Conservation (phyloP, 2,113 vertebrate genomes). For the Catharus bicknelli region DNA sequence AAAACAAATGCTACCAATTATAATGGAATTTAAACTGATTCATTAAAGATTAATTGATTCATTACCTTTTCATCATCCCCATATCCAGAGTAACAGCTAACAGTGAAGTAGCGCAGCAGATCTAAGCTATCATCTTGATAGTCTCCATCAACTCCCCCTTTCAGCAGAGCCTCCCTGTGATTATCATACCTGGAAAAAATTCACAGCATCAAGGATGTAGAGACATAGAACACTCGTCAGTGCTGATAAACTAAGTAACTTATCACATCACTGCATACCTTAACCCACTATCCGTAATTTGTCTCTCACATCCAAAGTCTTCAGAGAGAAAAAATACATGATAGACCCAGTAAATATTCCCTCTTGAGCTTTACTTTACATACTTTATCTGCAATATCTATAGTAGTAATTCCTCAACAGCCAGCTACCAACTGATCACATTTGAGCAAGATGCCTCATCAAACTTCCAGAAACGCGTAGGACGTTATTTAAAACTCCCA, state of each 20-base stretch:
- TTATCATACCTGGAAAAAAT: constrained; percentile 89
- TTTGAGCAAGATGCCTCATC: neutral
- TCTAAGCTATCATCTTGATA: constrained; percentile 93
- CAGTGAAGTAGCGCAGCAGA: constrained; percentile 90
- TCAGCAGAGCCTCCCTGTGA: constrained; percentile 92
- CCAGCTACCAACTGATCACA: neutral
- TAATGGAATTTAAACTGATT: neutral
- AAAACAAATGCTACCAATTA: neutral
- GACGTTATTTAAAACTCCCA: neutral
- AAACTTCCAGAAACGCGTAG: neutral
- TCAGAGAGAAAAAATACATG: neutral
- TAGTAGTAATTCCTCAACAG: neutral
- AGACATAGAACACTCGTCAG: neutral
- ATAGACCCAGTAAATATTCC: neutral
- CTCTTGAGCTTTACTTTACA: neutral
- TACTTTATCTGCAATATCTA: neutral
- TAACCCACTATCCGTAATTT: neutral
- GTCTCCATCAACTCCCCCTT: constrained; percentile 86
- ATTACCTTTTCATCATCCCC: constrained; percentile 90
- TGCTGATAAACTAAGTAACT: neutral
- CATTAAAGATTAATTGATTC: neutral
- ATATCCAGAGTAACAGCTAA: constrained; percentile 92
- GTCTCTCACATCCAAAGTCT: neutral
- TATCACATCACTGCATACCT: neutral
- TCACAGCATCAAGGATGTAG: neutral